Conservation (phyloP, 2,797 vertebrate genomes). For the Helicolenus hilgendorfi region DNA sequence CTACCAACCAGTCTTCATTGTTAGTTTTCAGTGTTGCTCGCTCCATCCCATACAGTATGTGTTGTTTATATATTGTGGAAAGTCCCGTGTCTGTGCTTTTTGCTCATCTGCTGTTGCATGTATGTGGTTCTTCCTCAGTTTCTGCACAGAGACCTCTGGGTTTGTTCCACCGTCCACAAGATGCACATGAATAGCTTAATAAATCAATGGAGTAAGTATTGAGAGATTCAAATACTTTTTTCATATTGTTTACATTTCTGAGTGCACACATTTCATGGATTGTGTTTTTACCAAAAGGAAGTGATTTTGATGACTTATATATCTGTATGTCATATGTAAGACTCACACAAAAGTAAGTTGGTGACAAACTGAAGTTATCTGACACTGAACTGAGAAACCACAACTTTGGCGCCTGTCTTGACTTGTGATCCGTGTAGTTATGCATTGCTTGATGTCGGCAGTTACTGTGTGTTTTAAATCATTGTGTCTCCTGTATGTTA, state of each 20-base stretch:
- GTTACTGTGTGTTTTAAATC: not conserved
- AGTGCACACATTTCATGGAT: not conserved
- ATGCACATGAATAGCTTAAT: constrained; percentile 91
- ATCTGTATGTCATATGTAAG: not conserved
- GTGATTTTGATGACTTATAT: not conserved
- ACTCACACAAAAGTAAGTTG: not conserved
- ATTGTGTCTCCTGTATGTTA: not conserved
- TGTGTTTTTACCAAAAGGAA: not conserved
- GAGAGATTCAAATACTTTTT: constrained; percentile 2
- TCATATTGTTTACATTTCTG: not conserved
- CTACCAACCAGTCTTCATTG: not conserved
- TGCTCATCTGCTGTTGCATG: constrained; percentile 72
- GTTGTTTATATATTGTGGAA: constrained; percentile 33
- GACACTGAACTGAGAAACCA: constrained; percentile 22
- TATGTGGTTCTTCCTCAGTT: constrained; percentile 81
- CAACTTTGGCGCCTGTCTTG: not conserved
- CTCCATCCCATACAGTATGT: constrained; percentile 17
- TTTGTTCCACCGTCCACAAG: constrained; percentile 73
- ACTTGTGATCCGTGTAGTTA: not conserved
- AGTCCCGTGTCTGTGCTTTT: constrained; percentile 50
- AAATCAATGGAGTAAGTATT: constrained; percentile 90
- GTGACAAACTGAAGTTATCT: not conserved
- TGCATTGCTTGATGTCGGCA: constrained; percentile 7
- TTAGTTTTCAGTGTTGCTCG: constrained; percentile 15
- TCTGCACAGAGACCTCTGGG: constrained; percentile 66